Evolutionary conservation across 2,797 vertebrate genomes (phyloP), one percentile per base, ranked within the genome.

Genomic region (Rallus crepitans): DNA sequence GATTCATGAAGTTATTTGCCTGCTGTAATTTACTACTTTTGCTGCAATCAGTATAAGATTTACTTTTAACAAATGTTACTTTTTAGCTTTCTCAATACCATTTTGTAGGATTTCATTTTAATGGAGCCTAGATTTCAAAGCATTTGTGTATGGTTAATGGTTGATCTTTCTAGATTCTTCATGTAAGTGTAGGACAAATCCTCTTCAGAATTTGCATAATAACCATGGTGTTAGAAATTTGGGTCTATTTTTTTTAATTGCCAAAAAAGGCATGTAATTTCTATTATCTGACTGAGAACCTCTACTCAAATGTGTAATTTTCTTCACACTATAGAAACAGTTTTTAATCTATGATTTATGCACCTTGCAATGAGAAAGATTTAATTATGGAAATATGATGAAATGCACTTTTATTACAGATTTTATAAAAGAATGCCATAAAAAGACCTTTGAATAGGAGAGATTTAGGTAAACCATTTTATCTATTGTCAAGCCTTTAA

Each of bases 381-480:
- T 77, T 82, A 40, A 57, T 94, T 86, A 72, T 25, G 15, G 61
- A 94, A 64, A 75, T 45, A 30, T 81, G 65, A 68, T 75, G 0
- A 86, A 83, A 78, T 71, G 8, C 11, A 53, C 8, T 82, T 91
- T 19, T 77, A 60, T 64, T 82, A 15, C 17, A 63, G 17, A 25
- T 80, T 42, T 81, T 64, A 28, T 56, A 59, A 56, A 76, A 66
- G 19, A 73, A 70, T 53, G 1, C 2, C 12, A 20, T 42, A 6
- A 25, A 65, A 6, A 52, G 2, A 5, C 4, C 4, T 66, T 77
- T 50, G 11, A 81, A 37, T 71, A 53, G 13, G 12, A 50, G 60
- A 89, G 19, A 79, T 66, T 59, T 85, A 73, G 15, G 9, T 92
- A 89, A 92, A 82, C 11, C 28, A 25, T 91, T 87, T 69, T 39